phyloP scores from a whole-genome alignment of 2,113 vertebrate genomes.

The Probosciger aterrimus region DNA sequence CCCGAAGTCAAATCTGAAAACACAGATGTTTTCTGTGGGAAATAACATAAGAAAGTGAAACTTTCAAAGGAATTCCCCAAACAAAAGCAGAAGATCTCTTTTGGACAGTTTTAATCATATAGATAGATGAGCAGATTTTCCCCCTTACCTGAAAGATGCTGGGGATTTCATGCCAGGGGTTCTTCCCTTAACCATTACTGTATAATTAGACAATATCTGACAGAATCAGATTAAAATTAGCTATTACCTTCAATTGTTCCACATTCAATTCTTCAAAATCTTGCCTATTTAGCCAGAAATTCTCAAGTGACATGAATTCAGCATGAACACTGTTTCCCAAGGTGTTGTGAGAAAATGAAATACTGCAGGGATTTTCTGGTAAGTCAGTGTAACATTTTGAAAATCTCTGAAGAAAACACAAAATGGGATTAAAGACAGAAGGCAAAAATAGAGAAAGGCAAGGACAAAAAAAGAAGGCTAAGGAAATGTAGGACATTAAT shows the following conservation, averaged over 20 bases:
- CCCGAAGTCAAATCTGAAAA: neutral
- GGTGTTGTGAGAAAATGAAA: constrained; percentile 12
- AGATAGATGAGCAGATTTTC: neutral
- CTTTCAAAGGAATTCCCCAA: neutral
- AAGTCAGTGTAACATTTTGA: neutral
- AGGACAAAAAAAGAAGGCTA: neutral
- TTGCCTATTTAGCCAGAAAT: neutral
- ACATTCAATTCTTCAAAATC: neutral
- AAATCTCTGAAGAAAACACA: neutral
- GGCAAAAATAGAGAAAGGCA: constrained; percentile 10
- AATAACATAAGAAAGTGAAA: neutral
- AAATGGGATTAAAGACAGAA: neutral
- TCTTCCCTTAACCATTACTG: neutral
- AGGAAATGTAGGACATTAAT: neutral
- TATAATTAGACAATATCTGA: neutral
- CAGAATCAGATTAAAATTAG: neutral
- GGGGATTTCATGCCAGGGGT: neutral
- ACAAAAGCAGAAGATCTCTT: neutral
- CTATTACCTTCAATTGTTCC: neutral
- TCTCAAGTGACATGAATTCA: constrained; percentile 1
- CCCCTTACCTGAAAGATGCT: neutral
- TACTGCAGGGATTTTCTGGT: constrained; percentile 13
- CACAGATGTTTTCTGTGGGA: neutral
- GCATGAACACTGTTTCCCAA: neutral
- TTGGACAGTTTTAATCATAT: neutral